phyloP scores from a whole-genome alignment of 2,888 invertebrate species.

The Baccha elongata region DNA sequence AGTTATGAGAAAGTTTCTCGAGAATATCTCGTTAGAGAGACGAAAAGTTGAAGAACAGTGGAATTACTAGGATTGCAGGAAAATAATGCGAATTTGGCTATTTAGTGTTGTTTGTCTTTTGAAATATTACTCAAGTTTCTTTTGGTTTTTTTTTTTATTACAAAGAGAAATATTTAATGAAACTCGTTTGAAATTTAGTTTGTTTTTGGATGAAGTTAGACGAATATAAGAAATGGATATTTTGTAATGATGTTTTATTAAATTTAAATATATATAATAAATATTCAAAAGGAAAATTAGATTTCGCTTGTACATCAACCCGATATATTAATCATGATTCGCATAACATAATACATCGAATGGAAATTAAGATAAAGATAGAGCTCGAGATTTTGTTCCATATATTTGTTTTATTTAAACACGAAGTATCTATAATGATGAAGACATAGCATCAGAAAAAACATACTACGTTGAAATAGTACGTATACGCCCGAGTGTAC shows the following conservation, averaged over 20 bases:
- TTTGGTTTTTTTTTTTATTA: not conserved
- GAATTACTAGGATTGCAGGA: conserved; percentile 52
- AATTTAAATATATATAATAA: too few relatives aligned
- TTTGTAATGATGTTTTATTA: too few relatives aligned
- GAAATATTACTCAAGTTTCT: conserved; percentile 33
- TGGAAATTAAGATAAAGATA: too few relatives aligned
- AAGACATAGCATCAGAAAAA: too few relatives aligned
- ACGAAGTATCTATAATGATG: too few relatives aligned
- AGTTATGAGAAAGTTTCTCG: conserved; percentile 15
- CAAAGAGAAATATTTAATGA: not conserved
- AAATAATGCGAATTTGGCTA: conserved; percentile 55
- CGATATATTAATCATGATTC: too few relatives aligned
- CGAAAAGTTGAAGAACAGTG: conserved; percentile 24
- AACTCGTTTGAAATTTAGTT: not conserved
- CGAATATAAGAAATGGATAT: too few relatives aligned
- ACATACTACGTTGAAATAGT: not conserved
- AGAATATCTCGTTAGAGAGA: conserved; percentile 7
- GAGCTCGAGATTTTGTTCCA: too few relatives aligned
- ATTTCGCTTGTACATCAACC: too few relatives aligned
- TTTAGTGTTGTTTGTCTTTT: conserved; percentile 57
- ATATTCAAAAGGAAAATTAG: too few relatives aligned
- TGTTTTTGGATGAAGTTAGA: too few relatives aligned
- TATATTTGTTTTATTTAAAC: not conserved
- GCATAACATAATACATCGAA: too few relatives aligned
- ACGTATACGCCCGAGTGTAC: conserved; percentile 10